Percentiles rank a stretch among this genome's conserved stretches.
Evolutionary conservation across 2,797 vertebrate species (phyloP).

Genomic region (Ciconia nigra): DNA sequence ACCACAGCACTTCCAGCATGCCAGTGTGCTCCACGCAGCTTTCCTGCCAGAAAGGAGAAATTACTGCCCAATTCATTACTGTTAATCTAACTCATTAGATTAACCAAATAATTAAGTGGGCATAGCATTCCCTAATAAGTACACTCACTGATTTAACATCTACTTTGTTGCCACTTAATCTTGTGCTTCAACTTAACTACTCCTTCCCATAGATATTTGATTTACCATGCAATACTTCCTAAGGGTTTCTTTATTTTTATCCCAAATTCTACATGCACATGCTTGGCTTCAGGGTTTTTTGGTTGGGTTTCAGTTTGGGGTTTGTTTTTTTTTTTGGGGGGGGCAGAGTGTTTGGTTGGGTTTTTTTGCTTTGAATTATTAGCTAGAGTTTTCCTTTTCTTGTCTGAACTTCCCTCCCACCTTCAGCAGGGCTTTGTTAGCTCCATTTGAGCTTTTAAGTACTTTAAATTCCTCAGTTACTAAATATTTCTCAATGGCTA

Average conservation of each 20-base stretch:
- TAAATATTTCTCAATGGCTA: neutral
- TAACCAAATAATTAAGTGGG: neutral
- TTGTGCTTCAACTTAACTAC: neutral
- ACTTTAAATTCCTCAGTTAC: neutral
- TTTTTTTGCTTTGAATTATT: neutral
- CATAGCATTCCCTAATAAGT: neutral
- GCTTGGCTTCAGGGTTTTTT: neutral
- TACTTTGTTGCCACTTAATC: neutral
- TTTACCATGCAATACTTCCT: neutral
- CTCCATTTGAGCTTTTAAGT: neutral
- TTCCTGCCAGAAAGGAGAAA: neutral
- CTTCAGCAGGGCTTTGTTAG: neutral
- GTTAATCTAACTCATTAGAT: no score
- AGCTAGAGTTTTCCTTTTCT: neutral
- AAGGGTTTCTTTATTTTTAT: neutral
- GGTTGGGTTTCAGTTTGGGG: neutral
- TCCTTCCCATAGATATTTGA: neutral
- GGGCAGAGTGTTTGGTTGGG: neutral
- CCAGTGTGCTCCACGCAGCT: neutral
- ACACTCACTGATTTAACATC: neutral
- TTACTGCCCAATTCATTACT: neutral
- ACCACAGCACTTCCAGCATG: neutral
- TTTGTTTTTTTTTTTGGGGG: neutral
- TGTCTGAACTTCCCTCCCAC: neutral
- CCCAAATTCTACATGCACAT: neutral